Base-by-base conservation (phyloP, 2,888 invertebrate species). In the Melanostoma scalare region DNA sequence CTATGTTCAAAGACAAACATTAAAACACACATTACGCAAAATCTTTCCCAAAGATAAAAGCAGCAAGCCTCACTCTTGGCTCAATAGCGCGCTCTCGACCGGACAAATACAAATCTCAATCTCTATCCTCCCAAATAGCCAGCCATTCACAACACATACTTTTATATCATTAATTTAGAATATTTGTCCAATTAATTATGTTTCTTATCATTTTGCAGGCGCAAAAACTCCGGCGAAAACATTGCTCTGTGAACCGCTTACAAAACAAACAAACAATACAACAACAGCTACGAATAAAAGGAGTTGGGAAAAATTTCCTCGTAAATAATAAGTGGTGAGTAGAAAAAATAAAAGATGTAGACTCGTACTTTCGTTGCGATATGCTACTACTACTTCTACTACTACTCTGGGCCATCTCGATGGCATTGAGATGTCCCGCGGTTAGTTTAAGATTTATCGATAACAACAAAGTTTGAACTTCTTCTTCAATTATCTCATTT, bases 161-260 rank as follows among this genome's bases (percentile, higher is more conserved):
- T 73, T 61, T 65, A 6, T 65, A 55, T 82, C 77, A 82, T 82
- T 82, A 74, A 82, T 82, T 78, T 73, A 74, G 69, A 82, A 82
- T 82, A 82, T 78, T 82, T 82, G 55, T 78, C 78, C 82, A 82
- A 82, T 82, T 82, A 82, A 82, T 82, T 82, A 82, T 69, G 53
- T 73, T 82, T 74, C 73, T 82, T 82, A 78, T 82, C 82, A 73
- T 78, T 82, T 72, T 6, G 20, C 78, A 82, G 82, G 82, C 63
- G 63, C 63, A 63, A 50, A 48, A 53, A 63, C 50, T 8, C 50
- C 10, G 20, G 35, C 36, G 38, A 63, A 63, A 63, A 48, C 50
- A 63, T 50, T 10, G 6, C 3, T 50, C 50, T 48, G 38, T 63
- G 5, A 50, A 63, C 50, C 48, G 40, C 44, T 30, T 48, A 50